phyloP scores from a whole-genome alignment of 2,888 invertebrate genomes.

The Sericinus montela region DNA sequence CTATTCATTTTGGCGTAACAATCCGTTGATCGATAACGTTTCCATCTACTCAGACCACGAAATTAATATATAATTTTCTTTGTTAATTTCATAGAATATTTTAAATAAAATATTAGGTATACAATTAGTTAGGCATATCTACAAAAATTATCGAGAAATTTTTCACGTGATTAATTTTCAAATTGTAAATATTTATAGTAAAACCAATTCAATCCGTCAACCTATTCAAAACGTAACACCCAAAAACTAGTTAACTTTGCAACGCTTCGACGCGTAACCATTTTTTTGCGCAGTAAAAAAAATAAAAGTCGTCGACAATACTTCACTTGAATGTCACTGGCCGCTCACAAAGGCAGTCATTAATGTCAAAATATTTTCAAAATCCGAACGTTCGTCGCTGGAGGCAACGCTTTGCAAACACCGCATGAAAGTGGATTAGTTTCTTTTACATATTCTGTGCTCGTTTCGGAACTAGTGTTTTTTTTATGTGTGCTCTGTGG shows the following conservation, averaged over 20 bases:
- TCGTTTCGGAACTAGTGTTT: not conserved
- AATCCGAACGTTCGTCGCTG: constrained; percentile 60
- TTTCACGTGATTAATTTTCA: too few relatives aligned
- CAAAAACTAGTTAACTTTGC: constrained; percentile 18
- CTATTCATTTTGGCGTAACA: too few relatives aligned
- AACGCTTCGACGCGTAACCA: constrained; percentile 21
- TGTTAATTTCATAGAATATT: too few relatives aligned
- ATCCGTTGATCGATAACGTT: too few relatives aligned
- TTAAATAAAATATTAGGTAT: too few relatives aligned
- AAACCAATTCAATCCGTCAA: not conserved
- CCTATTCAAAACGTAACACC: constrained; percentile 6
- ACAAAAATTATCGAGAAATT: too few relatives aligned
- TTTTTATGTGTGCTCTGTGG: constrained; percentile 15
- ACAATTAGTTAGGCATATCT: too few relatives aligned
- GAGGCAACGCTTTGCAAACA: constrained; percentile 53
- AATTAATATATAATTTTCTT: too few relatives aligned
- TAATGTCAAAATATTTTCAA: constrained; percentile 78
- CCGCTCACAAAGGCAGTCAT: constrained; percentile 57
- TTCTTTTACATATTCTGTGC: constrained; percentile 22
- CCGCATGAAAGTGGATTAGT: constrained; percentile 34
- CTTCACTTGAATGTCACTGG: constrained; percentile 48
- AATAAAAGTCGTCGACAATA: constrained; percentile 36
- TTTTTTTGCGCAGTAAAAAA: constrained; percentile 30
- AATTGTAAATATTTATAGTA: not conserved
- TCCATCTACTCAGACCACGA: too few relatives aligned